Base-by-base conservation (phyloP, 2,797 vertebrate genomes). In the Tragelaphus oryx region DNA sequence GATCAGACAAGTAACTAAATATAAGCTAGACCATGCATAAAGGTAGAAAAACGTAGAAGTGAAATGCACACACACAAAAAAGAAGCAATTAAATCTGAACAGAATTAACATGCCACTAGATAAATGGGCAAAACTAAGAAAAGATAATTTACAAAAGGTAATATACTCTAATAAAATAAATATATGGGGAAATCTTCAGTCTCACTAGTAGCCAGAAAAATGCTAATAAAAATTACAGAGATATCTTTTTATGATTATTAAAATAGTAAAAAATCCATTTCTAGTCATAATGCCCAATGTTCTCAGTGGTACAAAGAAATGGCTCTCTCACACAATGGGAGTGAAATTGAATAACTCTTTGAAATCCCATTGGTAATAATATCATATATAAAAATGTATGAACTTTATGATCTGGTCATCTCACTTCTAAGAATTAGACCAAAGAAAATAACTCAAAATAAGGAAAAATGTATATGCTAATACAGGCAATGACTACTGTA, bases 251-350 rank as follows among this genome's bases (percentile, higher is more conserved):
- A 96, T 0, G 41, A 93, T 95, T 86, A 96, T 94, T 89, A 95
- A 95, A 97, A 95, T 81, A 95, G 83, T 92, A 91, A 92, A 96
- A 95, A 85, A 87, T 91, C 90, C 83, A 90, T 94, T 93, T 93
- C 74, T n/a, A 95, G 83, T 44, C 48, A 24, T 95, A 79, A 90
- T 4, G 14, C 54, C 20, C 84, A 78, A 1, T 41, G 16, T 11
- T 93, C 50, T 96, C 78, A n/a, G 1, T 10, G 28, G 82, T 17
- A 57, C 81, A 28, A 62, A 79, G 74, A 94, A 93, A 86, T 7
- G 44, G 50, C 14, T 80, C 9, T 80, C 71, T 74, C 20, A 11
- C 30, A 74, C 59, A n/a, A 41, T 30, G 20, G 14, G 41, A 71
- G 83, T n/a, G 55, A 76, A 68, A 85, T 17, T 30, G 88, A 89